Evolutionary conservation across 2,888 invertebrate genomes (phyloP).

Genomic region (Dorcus parallelipipedus): DNA sequence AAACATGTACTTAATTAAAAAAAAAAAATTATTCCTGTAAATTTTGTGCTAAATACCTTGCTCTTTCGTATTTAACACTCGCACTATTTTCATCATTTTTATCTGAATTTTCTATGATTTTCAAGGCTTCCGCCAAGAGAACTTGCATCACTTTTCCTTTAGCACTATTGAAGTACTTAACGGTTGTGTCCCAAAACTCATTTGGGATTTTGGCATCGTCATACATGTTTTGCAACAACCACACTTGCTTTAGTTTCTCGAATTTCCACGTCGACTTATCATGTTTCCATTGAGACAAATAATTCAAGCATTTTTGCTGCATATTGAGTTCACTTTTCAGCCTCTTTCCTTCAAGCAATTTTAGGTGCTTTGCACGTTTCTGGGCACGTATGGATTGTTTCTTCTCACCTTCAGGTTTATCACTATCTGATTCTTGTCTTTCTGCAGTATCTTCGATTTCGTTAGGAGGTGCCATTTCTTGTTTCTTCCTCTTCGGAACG

Average conservation of each 20-base stretch:
- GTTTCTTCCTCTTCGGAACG: constrained; percentile 33
- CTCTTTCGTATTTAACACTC: constrained; percentile 27
- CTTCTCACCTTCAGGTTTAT: constrained; percentile 50
- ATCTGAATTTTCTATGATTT: constrained; percentile 33
- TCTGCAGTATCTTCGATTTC: not conserved
- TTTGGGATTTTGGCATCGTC: constrained; percentile 58
- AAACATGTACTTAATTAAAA: not conserved
- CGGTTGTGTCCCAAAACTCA: constrained; percentile 60
- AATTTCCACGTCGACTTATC: constrained; percentile 73
- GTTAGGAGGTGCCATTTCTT: not conserved
- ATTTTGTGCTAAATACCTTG: constrained; percentile 19
- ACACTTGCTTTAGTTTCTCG: constrained; percentile 74
- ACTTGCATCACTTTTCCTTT: constrained; percentile 64
- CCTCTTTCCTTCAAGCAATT: constrained; percentile 53
- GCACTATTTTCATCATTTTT: constrained; percentile 35
- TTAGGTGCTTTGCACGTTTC: constrained; percentile 61
- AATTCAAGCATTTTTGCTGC: constrained; percentile 61
- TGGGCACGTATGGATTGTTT: constrained; percentile 60
- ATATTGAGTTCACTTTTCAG: constrained; percentile 53
- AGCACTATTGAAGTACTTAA: constrained; percentile 70
- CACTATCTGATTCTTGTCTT: constrained; percentile 34
- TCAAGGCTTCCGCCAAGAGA: constrained; percentile 61
- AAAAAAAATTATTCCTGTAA: constrained; percentile 20
- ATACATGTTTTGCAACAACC: constrained; percentile 68
- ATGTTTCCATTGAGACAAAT: constrained; percentile 72